These are phyloP conservation scores for Melanerpes formicivorus DNA, from an alignment of 2,113 vertebrate species.

Conservation along the genomic window DNA sequence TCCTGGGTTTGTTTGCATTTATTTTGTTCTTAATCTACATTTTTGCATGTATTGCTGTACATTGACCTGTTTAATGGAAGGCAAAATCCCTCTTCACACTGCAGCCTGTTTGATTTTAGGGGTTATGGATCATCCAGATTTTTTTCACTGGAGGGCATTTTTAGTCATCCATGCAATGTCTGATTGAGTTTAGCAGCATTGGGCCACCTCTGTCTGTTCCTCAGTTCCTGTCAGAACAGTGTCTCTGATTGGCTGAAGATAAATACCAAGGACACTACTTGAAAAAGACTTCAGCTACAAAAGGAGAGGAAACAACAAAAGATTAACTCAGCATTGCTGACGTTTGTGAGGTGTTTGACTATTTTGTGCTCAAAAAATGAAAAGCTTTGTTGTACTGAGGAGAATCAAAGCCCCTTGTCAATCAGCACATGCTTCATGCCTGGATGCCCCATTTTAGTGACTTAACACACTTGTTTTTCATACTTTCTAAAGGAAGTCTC, in stretches of 20 bases:
- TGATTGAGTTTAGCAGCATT: background rate
- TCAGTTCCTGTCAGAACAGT: background rate
- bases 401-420: constrained; percentile 18
- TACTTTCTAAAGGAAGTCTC: background rate
- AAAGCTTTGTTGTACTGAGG: background rate
- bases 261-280: background rate
- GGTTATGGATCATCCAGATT: background rate
- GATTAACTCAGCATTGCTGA: background rate
- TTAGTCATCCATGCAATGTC: background rate
- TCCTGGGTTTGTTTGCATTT: background rate
- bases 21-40: background rate
- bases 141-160: background rate
- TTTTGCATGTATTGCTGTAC: background rate
- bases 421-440: background rate
- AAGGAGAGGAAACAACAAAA: background rate
- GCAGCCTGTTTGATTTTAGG: background rate
- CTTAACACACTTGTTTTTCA: background rate
- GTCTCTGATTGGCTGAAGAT: background rate
- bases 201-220: background rate
- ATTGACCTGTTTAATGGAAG: background rate
- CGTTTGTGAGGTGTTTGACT: background rate
- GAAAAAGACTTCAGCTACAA: background rate
- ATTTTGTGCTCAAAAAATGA: background rate
- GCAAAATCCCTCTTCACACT: background rate
- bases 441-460: background rate